Conservation (phyloP, 2,888 invertebrate species). For the Pogonocherus hispidulus region DNA sequence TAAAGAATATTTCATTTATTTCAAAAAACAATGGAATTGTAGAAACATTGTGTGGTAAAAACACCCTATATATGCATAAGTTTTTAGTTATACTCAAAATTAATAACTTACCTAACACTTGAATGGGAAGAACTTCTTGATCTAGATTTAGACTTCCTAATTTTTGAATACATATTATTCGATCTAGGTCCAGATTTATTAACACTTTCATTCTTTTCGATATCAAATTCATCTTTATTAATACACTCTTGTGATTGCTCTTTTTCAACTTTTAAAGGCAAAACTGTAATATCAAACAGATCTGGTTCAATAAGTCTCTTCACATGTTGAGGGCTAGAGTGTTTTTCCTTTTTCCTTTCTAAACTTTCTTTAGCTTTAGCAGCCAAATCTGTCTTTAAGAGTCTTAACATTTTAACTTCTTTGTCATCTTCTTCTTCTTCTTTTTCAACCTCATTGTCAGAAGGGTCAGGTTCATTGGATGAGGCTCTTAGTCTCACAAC, state of each 20-base stretch:
- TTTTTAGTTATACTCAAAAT: too few relatives aligned
- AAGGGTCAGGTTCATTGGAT: slow-evolving; percentile 74
- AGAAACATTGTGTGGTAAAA: too few relatives aligned
- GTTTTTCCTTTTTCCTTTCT: slow-evolving; percentile 70
- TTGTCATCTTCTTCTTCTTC: slow-evolving; percentile 75
- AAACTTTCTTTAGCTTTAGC: slow-evolving; percentile 81
- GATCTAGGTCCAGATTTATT: slow-evolving; percentile 59
- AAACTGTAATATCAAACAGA: slow-evolving; percentile 63
- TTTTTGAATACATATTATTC: slow-evolving; percentile 53
- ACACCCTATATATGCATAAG: slow-evolving; percentile 6
- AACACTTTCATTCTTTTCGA: slow-evolving; percentile 47
- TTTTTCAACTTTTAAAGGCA: slow-evolving; percentile 58
- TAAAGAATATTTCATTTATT: too few relatives aligned
- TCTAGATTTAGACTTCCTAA: slow-evolving; percentile 59
- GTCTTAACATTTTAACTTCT: slow-evolving; percentile 78
- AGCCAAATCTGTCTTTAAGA: slow-evolving; percentile 76
- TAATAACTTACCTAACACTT: slow-evolving; percentile 62
- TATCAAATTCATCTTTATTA: slow-evolving; percentile 56
- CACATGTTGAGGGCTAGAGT: slow-evolving; percentile 47
- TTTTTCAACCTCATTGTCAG: slow-evolving; percentile 65
- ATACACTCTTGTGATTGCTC: slow-evolving; percentile 45
- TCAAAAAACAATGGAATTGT: too few relatives aligned
- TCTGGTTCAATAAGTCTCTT: slow-evolving; percentile 59
- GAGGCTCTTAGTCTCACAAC: slow-evolving; percentile 71
- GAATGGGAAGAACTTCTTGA: slow-evolving; percentile 71